These are phyloP conservation scores for Calycopis cecrops DNA, from an alignment of 1,140 invertebrate species.

Conservation along the genomic window DNA sequence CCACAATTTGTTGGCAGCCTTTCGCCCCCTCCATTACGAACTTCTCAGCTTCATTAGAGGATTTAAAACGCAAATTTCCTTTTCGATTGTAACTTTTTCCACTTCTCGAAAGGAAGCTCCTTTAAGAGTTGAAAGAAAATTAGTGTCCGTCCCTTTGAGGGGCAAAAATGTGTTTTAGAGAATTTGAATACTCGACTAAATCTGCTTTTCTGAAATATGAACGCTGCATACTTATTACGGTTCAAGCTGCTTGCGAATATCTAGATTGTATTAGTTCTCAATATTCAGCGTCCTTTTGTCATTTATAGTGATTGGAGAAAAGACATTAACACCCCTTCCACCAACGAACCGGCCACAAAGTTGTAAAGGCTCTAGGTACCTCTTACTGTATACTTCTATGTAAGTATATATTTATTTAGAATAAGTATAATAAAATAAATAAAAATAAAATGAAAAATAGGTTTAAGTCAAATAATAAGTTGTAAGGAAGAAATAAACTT, in stretches of 20 bases:
- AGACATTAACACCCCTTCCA: too few species aligned
- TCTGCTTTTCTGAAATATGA: conserved; percentile 37
- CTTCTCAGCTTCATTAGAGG: conserved; percentile 74
- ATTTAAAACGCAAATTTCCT: conserved; percentile 75
- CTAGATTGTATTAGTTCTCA: background rate
- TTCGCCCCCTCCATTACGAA: conserved; percentile 71
- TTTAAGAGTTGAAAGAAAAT: conserved; percentile 70
- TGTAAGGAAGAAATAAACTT: too few species aligned
- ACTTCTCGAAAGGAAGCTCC: conserved; percentile 70
- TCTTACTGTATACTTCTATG: too few species aligned
- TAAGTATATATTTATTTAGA: too few species aligned
- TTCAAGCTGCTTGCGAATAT: background rate
- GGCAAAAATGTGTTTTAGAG: conserved; percentile 59
- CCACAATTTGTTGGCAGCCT: conserved; percentile 65
- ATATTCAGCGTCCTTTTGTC: too few species aligned
- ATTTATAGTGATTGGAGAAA: too few species aligned
- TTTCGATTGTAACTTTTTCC: conserved; percentile 75
- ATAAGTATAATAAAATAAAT: too few species aligned
- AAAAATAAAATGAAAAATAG: too few species aligned
- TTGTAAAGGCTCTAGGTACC: too few species aligned
- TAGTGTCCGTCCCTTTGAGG: conserved; percentile 71
- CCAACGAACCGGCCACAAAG: too few species aligned
- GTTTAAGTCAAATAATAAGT: too few species aligned
- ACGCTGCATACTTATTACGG: conserved; percentile 3
- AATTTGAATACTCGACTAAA: conserved; percentile 56